Evolutionary conservation across 2,113 vertebrate genomes (phyloP), one percentile per base, ranked within the genome.

Genomic region (Marcusenius ussheri): DNA sequence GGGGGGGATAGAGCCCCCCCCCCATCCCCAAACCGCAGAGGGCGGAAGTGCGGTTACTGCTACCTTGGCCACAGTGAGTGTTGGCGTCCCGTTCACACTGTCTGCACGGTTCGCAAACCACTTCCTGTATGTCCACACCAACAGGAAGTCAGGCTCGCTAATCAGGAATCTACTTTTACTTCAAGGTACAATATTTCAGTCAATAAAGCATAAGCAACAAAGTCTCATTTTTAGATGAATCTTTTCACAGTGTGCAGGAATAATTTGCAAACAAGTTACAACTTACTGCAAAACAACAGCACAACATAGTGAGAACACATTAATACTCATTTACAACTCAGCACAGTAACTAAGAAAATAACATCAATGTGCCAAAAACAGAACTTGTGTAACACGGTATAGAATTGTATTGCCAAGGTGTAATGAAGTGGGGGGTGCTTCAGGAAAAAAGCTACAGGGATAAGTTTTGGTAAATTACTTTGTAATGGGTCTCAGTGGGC

Each of bases 81-180:
- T 91, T 91, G 66, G 93, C n/a, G 70, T 51, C 90, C 49, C 24
- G 50, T 35, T 19, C 70, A 39, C 24, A n/a, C 66, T 93, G 94
- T 95, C 94, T 95, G 93, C 92, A 92, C 91, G 88, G 91, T 93
- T 91, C 91, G 92, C 87, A 93, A 94, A 94, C 94, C 93, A 93
- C 94, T 96, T 96, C 95, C 95, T 94, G 94, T 93, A 92, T 94
- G 92, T 94, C 88, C 90, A 83, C 11, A 74, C 91, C 87, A 93
- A 90, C 92, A 93, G 95, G 86, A 93, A 58, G 88, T 92, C 92
- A 90, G 91, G 93, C 91, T 89, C 91, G 88, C 89, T 91, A 90
- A 74, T 11, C 90, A 88, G 85, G 88, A 15, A 90, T 89, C 91
- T 50, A 24, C 50, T 47, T 58, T 89, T 85, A 31, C 42, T 83